Evolutionary conservation across 2,797 vertebrate genomes (phyloP), one percentile per base, ranked within the genome.

Genomic region (Trachurus trachurus): DNA sequence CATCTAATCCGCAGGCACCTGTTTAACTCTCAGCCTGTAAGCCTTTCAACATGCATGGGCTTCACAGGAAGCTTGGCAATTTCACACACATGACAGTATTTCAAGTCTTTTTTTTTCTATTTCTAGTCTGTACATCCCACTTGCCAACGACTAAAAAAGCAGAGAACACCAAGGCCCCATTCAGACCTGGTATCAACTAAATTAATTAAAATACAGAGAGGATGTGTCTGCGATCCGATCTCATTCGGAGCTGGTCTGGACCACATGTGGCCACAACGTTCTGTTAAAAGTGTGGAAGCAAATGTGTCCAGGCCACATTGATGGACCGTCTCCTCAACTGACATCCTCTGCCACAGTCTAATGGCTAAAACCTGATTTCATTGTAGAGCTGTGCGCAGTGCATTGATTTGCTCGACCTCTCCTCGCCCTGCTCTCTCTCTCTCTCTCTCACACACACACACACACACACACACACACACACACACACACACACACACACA

Each of bases 1-100:
- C 21, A 34, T 71, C 73, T 82, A 69, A 81, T 80, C 65, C 58
- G 37, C 50, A 34, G 66, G 42, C 59, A 58, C 40, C 62, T 31
- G 26, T 15, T 49, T 5, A 49, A 57, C 31, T 72, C 9, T 65
- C 49, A 76, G 49, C 58, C 52, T 67, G 21, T 34, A 31, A 39
- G 26, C 53, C 37, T 82, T 54, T 37, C 52, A 72, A 57, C 21
- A 67, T 29, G 34, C 8, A 16, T 19, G 29, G 13, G 47, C 47
- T 67, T 76, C 50, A 58, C 60, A 69, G 45, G 54, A 67, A 52
- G n/a, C 42, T 22, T n/a, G 8, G 17, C 22, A 21, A n/a, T 84
- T 71, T 71, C 15, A 67, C 45, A 79, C 57, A 29, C 12, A 13
- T 52, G 56, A 29, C 1, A 58, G 11, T 37, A 37, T 65, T 81